phyloP scores from a whole-genome alignment of 2,888 invertebrate species.

The Xanthorhoe designata region DNA sequence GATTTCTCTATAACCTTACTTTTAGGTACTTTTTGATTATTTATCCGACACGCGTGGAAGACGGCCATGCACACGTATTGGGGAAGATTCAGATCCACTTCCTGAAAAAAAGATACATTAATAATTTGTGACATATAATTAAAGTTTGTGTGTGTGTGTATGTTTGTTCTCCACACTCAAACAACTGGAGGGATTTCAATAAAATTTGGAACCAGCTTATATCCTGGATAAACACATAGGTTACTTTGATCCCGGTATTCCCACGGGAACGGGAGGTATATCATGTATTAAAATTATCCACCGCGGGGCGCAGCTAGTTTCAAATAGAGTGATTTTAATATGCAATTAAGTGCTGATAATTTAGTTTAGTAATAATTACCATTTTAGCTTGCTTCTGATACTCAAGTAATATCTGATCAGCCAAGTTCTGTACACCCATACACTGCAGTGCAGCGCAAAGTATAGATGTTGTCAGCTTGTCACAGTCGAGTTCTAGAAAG shows the following conservation, averaged over 20 bases:
- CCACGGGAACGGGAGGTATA: no score
- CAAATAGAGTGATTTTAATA: no score
- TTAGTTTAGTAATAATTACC: no score
- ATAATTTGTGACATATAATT: neutral
- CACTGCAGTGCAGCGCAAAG: conserved; percentile 87
- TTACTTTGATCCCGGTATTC: no score
- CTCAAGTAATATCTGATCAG: conserved; percentile 81
- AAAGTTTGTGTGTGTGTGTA: no score
- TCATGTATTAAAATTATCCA: no score
- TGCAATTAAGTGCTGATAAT: no score
- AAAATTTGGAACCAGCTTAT: no score
- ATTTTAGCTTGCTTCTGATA: conserved; percentile 78
- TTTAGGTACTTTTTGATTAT: conserved; percentile 85
- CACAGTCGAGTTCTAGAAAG: conserved; percentile 83
- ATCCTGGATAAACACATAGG: no score
- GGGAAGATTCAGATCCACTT: conserved; percentile 85
- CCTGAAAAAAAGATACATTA: conserved; percentile 57
- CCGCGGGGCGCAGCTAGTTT: no score
- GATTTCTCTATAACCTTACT: conserved; percentile 84
- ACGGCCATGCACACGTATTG: conserved; percentile 88
- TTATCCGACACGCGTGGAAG: conserved; percentile 86
- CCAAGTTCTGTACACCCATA: conserved; percentile 71
- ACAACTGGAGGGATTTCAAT: no score
- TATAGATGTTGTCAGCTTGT: conserved; percentile 78
- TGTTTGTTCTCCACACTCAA: no score